phyloP scores from a whole-genome alignment of 2,797 vertebrate genomes.

The Leptodactylus fallax region DNA sequence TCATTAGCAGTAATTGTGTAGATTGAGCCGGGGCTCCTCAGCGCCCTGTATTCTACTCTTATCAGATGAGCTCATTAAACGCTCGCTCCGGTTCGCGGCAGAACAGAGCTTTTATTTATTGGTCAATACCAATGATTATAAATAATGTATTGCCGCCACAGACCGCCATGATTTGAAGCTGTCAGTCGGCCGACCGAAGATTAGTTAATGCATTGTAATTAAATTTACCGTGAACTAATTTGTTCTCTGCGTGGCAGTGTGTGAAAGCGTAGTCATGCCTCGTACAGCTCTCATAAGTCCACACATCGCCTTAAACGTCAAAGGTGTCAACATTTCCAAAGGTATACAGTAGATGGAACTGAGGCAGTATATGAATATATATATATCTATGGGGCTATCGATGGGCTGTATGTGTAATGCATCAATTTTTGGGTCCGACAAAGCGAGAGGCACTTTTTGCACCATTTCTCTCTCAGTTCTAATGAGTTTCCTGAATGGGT shows the following conservation, averaged over 20 bases:
- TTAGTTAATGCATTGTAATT: slow-evolving; percentile 56
- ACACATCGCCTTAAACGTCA: slow-evolving; percentile 48
- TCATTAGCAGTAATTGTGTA: background rate
- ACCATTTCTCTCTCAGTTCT: too few relatives aligned
- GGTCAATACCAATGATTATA: slow-evolving; percentile 38
- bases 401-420: too few relatives aligned
- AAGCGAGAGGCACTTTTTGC: too few relatives aligned
- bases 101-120: slow-evolving; percentile 32
- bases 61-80: slow-evolving; percentile 25
- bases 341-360: too few relatives aligned
- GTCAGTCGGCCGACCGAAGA: slow-evolving; percentile 19
- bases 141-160: slow-evolving; percentile 30
- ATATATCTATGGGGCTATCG: too few relatives aligned
- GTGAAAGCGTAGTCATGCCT: slow-evolving; percentile 24
- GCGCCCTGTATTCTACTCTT: background rate
- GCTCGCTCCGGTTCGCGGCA: background rate
- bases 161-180: background rate
- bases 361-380: too few relatives aligned
- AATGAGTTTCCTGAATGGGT: too few relatives aligned
- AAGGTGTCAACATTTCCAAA: slow-evolving; percentile 56
- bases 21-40: background rate
- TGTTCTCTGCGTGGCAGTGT: slow-evolving; percentile 19
- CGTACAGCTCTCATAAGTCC: slow-evolving; percentile 1
- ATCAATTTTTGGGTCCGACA: too few relatives aligned
- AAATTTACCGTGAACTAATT: slow-evolving; percentile 54